Base-by-base conservation (phyloP, 2,797 vertebrate species). In the Heteromormyrus szaboi region DNA sequence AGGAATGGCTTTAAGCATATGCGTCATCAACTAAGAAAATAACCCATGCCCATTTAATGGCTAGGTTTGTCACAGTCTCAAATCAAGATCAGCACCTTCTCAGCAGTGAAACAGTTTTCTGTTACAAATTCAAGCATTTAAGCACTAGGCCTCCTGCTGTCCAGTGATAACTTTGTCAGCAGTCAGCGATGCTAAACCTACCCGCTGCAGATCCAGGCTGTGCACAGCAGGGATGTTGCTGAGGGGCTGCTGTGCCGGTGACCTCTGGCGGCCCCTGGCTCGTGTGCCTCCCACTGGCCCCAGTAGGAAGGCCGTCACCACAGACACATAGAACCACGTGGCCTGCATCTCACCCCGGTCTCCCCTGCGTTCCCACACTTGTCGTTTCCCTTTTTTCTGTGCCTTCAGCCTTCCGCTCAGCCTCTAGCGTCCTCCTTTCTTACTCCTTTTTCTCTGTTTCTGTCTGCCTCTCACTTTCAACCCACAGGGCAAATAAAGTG, bases 151-250 rank as follows among this genome's bases (percentile, higher is more conserved):
- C 41, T 19, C 79, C 19, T 84, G 6, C 79, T 84, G 81, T 25
- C 6, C 85, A 56, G 25, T 86, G 51, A 33, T 37, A n/a, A 29
- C 14, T 3, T 37, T 33, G 51, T 56, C 51, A 86, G 17, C 22
- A 54, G 48, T 86, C 46, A 25, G 51, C 0, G 29, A 19, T 72
- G 85, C 51, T 33, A 86, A 19, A 19, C 53, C 29, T 89, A 88
- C 88, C 90, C 37, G 89, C 17, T 59, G 56, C 89, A 89, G 85
- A 50, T 44, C n/a, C 44, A 90, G 89, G 79, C 88, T 85, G 54
- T 88, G 17, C 56, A 68, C 87, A 68, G 88, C 25, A 22, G 33
- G 11, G 62, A 86, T 56, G 29, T 88, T 88, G 87, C 76, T 72
- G 25, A 88, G 51, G 68, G 72, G 87, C 4, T 5, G n/a, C 48